Evolutionary conservation across 2,888 invertebrate genomes (phyloP), one percentile per base, ranked within the genome.

Genomic region (Tiliacea aurago): DNA sequence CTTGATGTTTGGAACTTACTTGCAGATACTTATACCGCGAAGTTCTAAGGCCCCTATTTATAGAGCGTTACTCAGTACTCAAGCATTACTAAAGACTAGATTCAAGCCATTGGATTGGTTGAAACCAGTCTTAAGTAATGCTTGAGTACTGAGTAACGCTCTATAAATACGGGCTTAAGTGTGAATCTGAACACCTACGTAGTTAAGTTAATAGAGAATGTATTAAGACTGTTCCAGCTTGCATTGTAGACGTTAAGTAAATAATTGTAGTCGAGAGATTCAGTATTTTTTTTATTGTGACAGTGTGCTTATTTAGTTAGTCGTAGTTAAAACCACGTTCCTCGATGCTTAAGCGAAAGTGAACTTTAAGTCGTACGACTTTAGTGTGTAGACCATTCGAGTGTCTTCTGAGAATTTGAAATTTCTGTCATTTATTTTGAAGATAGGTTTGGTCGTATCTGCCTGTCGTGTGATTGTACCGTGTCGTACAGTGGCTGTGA

Each of bases 401-500:
- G 43, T 59, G 78, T 83, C 77, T 74, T 76, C 65, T 73, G 20
- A 68, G 41, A 76, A 68, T 49, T 70, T 77, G 73, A 80, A 69
- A 78, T 80, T 84, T 75, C 9, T 64, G 43, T 72, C 43, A 56
- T 43, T 70, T 65, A 55, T 70, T 4, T 69, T 45, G 73, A 66
- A 69, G 69, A 72, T 61, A 53, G 58, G 74, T 76, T 86, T 85
- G 85, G 76, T 79, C 71, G 75, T 84, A 80, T 81, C 76, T 70
- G 74, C 59, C 69, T 81, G 80, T 88, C 69, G 77, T 88, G 84
- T 87, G 81, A 81, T 83, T 80, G 87, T 90, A 92, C 91, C 91
- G 90, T 91, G 89, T 92, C 91, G 90, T 91, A 91, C 88, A 92
- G 91, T 92, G 94, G 94, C 94, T 95, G 95, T 95, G 95, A 95